Conservation (phyloP, 2,797 vertebrate genomes). For the Pseudotriccus pelzelni region DNA sequence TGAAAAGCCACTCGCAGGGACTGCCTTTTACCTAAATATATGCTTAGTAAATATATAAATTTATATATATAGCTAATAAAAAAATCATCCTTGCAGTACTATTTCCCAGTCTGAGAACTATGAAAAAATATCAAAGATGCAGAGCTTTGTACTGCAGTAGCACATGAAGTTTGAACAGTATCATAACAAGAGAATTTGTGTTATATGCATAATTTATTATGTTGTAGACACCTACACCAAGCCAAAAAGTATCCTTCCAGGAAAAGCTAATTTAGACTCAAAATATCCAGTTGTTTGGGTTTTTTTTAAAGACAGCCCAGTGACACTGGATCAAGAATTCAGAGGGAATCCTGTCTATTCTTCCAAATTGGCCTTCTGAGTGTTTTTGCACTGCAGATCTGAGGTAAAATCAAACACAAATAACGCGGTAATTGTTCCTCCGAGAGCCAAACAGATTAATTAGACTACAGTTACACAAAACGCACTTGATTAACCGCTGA, state of each 20-base stretch:
- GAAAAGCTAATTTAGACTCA: not conserved
- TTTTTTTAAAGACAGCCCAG: not conserved
- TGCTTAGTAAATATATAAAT: not conserved
- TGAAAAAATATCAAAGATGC: not conserved
- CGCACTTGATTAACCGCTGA: not conserved
- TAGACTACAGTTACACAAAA: not conserved
- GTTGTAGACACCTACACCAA: not conserved
- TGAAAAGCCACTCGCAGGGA: not conserved
- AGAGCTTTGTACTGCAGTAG: not conserved
- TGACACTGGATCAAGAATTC: not conserved
- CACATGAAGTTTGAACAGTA: not conserved
- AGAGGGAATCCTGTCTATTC: not conserved
- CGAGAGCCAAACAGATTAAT: slow-evolving; percentile 29
- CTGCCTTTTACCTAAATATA: not conserved
- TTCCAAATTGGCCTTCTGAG: not conserved
- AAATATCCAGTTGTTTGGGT: not conserved
- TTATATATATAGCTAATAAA: not conserved
- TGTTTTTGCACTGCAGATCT: not conserved
- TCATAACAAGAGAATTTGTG: not conserved
- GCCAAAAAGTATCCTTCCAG: not conserved
- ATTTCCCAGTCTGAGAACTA: not conserved
- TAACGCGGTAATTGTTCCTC: not conserved
- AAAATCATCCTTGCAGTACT: not conserved
- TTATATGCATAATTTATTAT: not conserved
- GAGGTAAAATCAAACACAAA: slow-evolving; percentile 25